Conservation (phyloP, 2,797 vertebrate genomes). For the Benthosema pterotum region DNA sequence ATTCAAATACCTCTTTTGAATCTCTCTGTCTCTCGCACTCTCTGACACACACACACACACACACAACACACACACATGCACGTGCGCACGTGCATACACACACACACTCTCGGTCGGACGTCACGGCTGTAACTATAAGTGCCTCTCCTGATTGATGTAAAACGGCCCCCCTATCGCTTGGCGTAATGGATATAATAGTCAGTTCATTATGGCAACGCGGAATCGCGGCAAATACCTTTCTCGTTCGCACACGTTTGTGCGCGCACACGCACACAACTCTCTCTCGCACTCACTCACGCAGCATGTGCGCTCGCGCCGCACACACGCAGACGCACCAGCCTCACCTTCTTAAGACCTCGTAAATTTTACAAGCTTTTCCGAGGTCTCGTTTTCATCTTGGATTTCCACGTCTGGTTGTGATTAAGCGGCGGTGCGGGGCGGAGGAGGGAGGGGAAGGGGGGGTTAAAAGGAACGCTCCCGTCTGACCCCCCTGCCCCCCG, state of each 20-base stretch:
- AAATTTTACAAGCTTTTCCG: conserved; percentile 74
- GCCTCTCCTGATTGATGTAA: no score
- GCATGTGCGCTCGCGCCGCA: neutral
- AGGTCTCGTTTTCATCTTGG: conserved; percentile 77
- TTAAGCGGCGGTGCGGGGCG: conserved; percentile 71
- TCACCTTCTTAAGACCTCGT: conserved; percentile 72
- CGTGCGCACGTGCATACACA: no score
- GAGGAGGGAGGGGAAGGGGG: no score
- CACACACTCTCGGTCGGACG: no score
- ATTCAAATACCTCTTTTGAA: no score
- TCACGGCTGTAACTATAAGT: no score
- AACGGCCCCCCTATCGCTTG: conserved; percentile 10
- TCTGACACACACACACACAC: no score
- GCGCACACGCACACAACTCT: conserved; percentile 20
- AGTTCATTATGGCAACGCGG: conserved; percentile 40
- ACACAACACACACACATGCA: no score
- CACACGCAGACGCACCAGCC: conserved; percentile 37
- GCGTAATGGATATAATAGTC: conserved; percentile 21
- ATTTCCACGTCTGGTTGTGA: conserved; percentile 79
- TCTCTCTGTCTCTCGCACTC: no score
- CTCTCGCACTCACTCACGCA: conserved; percentile 11
- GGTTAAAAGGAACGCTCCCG: conserved; percentile 67
- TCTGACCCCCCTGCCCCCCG: conserved; percentile 56
- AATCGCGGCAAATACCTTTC: conserved; percentile 6
- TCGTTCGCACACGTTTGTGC: conserved; percentile 3